Evolutionary conservation across 2,888 invertebrate species (phyloP), one percentile per base, ranked within the genome.

Genomic region (Fragum sueziense): DNA sequence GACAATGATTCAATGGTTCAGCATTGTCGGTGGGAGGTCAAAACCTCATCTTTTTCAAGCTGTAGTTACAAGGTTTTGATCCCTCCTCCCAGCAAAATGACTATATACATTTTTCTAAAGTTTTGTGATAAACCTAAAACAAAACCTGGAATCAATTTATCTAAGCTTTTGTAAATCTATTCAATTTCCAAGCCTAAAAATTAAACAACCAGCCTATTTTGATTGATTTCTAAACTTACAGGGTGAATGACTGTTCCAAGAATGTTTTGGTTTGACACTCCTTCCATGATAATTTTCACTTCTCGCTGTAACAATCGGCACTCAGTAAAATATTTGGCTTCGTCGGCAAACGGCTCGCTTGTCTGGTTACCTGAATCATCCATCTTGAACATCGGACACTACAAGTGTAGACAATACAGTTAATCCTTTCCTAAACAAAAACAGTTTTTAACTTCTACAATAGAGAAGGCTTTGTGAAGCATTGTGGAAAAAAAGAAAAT

Each of bases 241-340:
- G 99, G 99, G 93, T 98, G 98, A 65, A 98, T 91, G 86, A 99
- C 96, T 37, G 97, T 97, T 51, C 99, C 99, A 75, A 99, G 96
- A 27, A 93, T 85, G 82, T 97, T 98, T 90, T 96, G 96, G 93
- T 98, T 99, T 90, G 97, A 97, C 0, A 97, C 96, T 0, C 98
- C 97, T 91, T 99, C 98, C 59, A 99, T 94, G 47, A 97, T 95
- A 52, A 94, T 91, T 79, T 93, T 86, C 95, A 92, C 98, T 97
- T 89, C 97, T 95, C 93, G 87, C 91, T 99, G 99, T 52, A 99
- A 94, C 7, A 99, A 95, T 67, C 97, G 95, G 1, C 96, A 95
- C 93, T 99, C 99, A 0, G 98, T 97, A 93, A 97, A 99, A 93
- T 95, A 99, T 80, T 96, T 96, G 0, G 99, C 99, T 93, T 99